Conservation (phyloP, 2,888 invertebrate species). For the Tenthredo livida region DNA sequence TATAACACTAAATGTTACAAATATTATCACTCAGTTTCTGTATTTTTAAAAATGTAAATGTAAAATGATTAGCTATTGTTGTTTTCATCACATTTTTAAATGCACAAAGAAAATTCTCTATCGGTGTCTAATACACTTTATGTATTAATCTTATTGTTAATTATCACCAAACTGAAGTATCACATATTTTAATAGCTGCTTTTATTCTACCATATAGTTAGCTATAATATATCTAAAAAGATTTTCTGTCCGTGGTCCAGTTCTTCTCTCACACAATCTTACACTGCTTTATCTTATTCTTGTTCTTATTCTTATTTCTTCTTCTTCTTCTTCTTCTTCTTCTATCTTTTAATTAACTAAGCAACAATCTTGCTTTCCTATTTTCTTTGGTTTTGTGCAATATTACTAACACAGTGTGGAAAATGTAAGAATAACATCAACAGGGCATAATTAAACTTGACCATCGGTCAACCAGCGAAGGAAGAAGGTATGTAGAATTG, state of each 20-base stretch:
- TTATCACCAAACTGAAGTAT: too few relatives aligned
- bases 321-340: conserved; percentile 61
- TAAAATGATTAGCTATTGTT: not conserved
- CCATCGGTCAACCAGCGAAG: conserved; percentile 31
- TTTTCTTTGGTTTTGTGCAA: conserved; percentile 24
- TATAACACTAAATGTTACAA: not conserved
- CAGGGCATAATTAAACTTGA: conserved; percentile 35
- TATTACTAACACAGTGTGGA: conserved; percentile 48
- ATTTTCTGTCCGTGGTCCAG: not conserved
- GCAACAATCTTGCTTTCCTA: conserved; percentile 15
- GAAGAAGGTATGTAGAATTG: conserved; percentile 46
- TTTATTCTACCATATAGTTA: not conserved
- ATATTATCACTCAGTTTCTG: not conserved
- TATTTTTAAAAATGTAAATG: not conserved
- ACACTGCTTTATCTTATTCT: conserved; percentile 59
- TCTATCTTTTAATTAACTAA: conserved; percentile 22
- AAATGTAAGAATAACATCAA: conserved; percentile 49
- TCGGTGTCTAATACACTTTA: too few relatives aligned
- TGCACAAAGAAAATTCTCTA: not conserved
- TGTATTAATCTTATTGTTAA: too few relatives aligned
- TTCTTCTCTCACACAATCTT: conserved; percentile 36
- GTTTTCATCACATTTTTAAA: not conserved
- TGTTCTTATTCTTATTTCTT: conserved; percentile 59
- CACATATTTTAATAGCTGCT: too few relatives aligned
- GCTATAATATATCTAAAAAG: not conserved